These are phyloP conservation scores for Brassicogethes aeneus DNA, from an alignment of 2,888 invertebrate species.

Conservation along the genomic window DNA sequence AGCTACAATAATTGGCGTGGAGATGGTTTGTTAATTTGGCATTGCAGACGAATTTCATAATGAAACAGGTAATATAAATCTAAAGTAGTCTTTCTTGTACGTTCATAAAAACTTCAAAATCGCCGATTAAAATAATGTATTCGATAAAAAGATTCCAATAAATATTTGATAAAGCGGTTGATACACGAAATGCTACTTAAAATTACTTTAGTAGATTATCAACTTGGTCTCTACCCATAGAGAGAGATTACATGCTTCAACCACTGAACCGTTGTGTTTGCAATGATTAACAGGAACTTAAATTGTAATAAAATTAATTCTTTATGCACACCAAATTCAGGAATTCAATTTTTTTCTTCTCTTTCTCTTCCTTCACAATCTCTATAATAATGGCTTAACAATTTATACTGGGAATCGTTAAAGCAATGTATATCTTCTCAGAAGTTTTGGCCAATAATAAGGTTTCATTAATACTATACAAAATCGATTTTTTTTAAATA, in stretches of 20 bases:
- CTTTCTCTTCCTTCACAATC: no score
- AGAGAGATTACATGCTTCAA: not conserved
- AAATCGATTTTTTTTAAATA: no score
- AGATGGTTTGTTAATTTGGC: not conserved
- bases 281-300: no score
- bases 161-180: conserved; percentile 39
- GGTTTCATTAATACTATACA: no score
- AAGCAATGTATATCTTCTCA: no score
- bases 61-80: conserved; percentile 23
- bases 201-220: conserved; percentile 33
- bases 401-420: no score
- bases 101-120: conserved; percentile 40
- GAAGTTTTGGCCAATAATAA: no score
- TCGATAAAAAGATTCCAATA: conserved; percentile 40
- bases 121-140: conserved; percentile 38
- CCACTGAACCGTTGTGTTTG: not conserved
- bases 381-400: no score
- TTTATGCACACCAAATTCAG: no score
- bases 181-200: conserved; percentile 42
- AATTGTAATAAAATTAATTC: no score
- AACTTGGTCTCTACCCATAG: not conserved
- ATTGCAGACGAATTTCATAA: not conserved
- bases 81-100: conserved; percentile 36
- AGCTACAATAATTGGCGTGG: not conserved
- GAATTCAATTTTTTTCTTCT: no score